A percentile compares a stretch with the other conserved stretches of the same genome.
These are phyloP conservation scores for Epicauta chinensis DNA, from an alignment of 1,140 invertebrate genomes.

Conservation along the genomic window DNA sequence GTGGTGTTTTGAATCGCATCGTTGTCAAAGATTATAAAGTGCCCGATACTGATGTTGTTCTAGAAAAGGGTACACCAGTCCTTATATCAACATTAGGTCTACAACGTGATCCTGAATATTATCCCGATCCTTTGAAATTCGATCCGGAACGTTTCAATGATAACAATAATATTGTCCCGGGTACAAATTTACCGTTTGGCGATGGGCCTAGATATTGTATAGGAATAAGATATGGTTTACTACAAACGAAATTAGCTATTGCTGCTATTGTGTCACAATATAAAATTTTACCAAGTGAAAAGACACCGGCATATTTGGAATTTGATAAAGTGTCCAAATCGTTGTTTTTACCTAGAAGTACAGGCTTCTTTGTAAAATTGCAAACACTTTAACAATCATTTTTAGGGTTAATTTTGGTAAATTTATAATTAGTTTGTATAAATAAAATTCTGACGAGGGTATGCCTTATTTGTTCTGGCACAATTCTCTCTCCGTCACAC, in stretches of 20 bases:
- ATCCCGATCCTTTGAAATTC: constrained; percentile 57
- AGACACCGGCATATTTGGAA: constrained; percentile 3
- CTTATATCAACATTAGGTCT: constrained; percentile 53
- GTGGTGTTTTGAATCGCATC: constrained; percentile 41
- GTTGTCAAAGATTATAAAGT: constrained; percentile 46
- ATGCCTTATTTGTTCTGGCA: no score
- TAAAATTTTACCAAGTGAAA: constrained; percentile 21
- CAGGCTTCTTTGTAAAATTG: background rate
- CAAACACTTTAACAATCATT: no score
- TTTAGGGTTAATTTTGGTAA: no score
- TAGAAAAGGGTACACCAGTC: constrained; percentile 49
- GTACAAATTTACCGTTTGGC: constrained; percentile 60
- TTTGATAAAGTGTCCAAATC: constrained; percentile 3
- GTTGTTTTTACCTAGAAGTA: background rate
- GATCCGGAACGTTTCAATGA: constrained; percentile 46
- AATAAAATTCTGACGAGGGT: no score
- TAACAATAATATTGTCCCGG: constrained; percentile 42
- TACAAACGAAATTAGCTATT: constrained; percentile 16
- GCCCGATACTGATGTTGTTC: constrained; percentile 41
- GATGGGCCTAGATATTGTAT: no score
- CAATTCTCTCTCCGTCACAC: no score
- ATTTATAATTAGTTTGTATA: no score
- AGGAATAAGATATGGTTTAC: no score
- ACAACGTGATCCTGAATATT: constrained; percentile 53
- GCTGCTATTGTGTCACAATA: constrained; percentile 16